These are phyloP conservation scores for Neoitamus cyanurus DNA, from an alignment of 2,888 invertebrate species.

Conservation along the genomic window DNA sequence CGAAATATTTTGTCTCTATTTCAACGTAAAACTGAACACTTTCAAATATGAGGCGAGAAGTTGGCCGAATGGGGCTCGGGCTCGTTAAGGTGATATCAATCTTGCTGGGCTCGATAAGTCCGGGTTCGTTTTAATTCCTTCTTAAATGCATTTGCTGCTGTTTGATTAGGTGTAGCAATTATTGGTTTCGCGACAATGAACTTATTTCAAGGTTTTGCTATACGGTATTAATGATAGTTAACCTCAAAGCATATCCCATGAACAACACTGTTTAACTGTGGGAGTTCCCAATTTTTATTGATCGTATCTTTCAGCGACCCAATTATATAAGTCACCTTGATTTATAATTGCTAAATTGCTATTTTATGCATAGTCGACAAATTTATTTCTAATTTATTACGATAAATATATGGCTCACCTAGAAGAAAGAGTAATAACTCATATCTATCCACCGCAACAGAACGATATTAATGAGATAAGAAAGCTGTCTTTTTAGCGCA, in stretches of 20 bases:
- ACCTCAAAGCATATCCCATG: not conserved
- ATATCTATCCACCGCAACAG: too few species aligned
- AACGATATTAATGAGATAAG: too few species aligned
- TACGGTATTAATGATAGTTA: not conserved
- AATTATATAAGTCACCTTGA: not conserved
- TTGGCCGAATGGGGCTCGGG: not conserved
- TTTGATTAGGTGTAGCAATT: not conserved
- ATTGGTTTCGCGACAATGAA: not conserved
- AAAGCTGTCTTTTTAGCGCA: too few species aligned
- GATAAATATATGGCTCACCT: not conserved
- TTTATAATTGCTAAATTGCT: not conserved
- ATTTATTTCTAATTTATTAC: not conserved
- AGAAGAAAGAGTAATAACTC: too few species aligned
- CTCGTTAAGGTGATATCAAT: not conserved
- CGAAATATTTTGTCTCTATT: not conserved
- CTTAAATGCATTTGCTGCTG: not conserved
- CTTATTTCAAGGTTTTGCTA: constrained; percentile 3
- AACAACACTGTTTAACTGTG: not conserved
- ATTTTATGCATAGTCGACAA: not conserved
- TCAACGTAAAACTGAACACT: not conserved
- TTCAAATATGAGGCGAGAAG: not conserved
- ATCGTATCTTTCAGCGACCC: not conserved
- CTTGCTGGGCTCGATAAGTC: not conserved
- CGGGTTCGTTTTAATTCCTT: not conserved
- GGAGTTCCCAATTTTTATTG: not conserved